Conservation (phyloP, 2,113 vertebrate species). For the Drymodes brunneopygia region DNA sequence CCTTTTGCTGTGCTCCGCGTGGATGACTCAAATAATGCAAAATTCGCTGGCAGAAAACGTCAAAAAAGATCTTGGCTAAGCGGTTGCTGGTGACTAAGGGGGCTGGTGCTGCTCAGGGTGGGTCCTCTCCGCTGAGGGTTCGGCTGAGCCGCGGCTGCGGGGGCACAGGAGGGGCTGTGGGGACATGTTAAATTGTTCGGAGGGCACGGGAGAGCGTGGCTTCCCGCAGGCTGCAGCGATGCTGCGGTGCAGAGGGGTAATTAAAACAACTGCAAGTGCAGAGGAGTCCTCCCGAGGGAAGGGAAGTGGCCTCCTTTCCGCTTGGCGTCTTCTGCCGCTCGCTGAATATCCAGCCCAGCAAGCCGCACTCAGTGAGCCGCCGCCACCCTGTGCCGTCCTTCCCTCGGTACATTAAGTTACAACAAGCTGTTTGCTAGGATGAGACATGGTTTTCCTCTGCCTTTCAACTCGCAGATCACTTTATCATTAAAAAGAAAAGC, state of each 20-base stretch:
- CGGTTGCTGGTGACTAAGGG: not conserved
- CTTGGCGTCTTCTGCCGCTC: not conserved
- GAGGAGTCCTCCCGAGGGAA: not conserved
- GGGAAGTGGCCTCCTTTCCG: not conserved
- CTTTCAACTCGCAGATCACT: not conserved
- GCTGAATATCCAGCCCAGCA: not conserved
- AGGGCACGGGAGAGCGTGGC: not conserved
- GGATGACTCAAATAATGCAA: slow-evolving; percentile 26
- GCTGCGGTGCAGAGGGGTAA: not conserved
- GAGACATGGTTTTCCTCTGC: not conserved
- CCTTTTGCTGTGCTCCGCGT: not conserved
- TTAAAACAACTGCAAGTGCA: not conserved
- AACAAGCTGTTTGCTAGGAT: not conserved
- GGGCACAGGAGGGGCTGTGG: not conserved
- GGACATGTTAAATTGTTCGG: not conserved
- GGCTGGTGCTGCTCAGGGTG: not conserved
- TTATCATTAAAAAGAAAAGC: not conserved
- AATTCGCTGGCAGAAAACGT: not conserved
- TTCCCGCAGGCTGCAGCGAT: not conserved
- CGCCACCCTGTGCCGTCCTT: not conserved
- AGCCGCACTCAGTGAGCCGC: not conserved
- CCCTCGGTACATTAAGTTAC: not conserved
- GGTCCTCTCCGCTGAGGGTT: not conserved
- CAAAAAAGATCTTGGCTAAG: not conserved
- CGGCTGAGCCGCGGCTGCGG: not conserved